Evolutionary conservation across 2,888 invertebrate species (phyloP), one percentile per base, ranked within the genome.

Genomic region (Oscheius myriophilus): DNA sequence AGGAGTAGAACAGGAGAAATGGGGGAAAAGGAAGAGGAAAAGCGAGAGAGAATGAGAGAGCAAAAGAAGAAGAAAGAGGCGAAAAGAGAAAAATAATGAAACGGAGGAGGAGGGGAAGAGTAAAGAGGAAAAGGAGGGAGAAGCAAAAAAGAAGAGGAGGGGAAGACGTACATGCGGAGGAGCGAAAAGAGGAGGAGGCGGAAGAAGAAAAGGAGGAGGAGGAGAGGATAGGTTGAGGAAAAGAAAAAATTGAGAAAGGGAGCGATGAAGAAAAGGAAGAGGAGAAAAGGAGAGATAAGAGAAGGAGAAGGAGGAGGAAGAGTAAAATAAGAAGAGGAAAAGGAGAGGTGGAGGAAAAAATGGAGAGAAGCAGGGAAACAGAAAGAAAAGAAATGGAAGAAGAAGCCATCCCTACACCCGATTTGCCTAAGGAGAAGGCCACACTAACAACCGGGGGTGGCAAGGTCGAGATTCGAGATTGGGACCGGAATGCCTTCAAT

Each of bases 401-500:
- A n/a, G n/a, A n/a, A n/a, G n/a, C n/a, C n/a, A n/a, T n/a, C n/a
- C n/a, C n/a, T n/a, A n/a, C n/a, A n/a, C n/a, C n/a, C n/a, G n/a
- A n/a, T n/a, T n/a, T n/a, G n/a, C n/a, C n/a, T n/a, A n/a, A n/a
- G n/a, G n/a, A n/a, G n/a, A n/a, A n/a, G n/a, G n/a, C n/a, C n/a
- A n/a, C n/a, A n/a, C n/a, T n/a, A n/a, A 11, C 54, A 25, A 54
- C 54, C 7, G 57, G 16, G 41, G 57, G n/a, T 23, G 61, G 18
- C 61, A 46, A 46, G 61, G 61, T 61, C 61, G 61, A 46, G 61
- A 61, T 18, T 33, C 23, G 16, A 16, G 55, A 55, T 21, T n/a
- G 58, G 43, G 49, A 49, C 46, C 61, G 61, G 61, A 33, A 18
- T 46, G 43, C 45, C 21, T 18, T 39, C n/a, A n/a, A 9, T 33